phyloP scores from a whole-genome alignment of 2,797 vertebrate species.

The Fistularia commersonii region DNA sequence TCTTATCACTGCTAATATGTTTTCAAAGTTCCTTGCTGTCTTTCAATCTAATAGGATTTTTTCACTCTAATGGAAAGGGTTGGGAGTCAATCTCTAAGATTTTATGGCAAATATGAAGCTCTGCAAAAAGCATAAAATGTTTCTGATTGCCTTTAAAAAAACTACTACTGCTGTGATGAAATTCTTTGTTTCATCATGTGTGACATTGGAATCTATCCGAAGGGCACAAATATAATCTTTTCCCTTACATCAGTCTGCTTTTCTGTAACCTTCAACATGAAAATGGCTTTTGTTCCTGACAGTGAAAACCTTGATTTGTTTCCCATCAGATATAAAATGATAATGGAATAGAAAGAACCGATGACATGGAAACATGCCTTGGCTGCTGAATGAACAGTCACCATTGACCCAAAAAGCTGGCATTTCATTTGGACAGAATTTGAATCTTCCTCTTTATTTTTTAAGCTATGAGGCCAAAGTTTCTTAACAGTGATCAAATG shows the following conservation, averaged over 20 bases:
- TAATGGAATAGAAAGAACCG: conserved; percentile 36
- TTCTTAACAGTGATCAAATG: conserved; percentile 19
- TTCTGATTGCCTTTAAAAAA: conserved; percentile 53
- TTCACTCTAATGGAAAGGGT: conserved; percentile 19
- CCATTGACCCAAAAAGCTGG: conserved; percentile 22
- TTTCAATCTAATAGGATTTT: conserved; percentile 53
- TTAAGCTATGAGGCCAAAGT: conserved; percentile 28
- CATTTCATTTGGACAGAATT: conserved; percentile 19
- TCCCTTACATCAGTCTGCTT: conserved; percentile 38
- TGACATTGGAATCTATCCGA: conserved; percentile 64
- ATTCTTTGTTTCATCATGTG: conserved; percentile 58
- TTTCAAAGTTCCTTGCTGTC: conserved; percentile 43
- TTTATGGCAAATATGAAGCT: conserved; percentile 59
- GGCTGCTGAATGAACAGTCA: conserved; percentile 21
- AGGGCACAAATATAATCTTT: conserved; percentile 56
- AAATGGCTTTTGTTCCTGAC: conserved; percentile 55
- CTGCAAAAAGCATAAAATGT: conserved; percentile 52
- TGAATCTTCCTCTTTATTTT: conserved; percentile 22
- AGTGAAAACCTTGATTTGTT: conserved; percentile 53
- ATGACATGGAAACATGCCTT: conserved; percentile 45
- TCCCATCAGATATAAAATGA: conserved; percentile 56
- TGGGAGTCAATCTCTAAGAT: conserved; percentile 54
- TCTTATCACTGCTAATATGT: conserved; percentile 48
- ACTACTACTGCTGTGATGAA: conserved; percentile 34
- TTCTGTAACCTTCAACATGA: conserved; percentile 55